Percentiles rank a stretch among this genome's conserved stretches.
These are phyloP conservation scores for Pyrrhosoma nymphula DNA, from an alignment of 2,888 invertebrate genomes.

Conservation along the genomic window DNA sequence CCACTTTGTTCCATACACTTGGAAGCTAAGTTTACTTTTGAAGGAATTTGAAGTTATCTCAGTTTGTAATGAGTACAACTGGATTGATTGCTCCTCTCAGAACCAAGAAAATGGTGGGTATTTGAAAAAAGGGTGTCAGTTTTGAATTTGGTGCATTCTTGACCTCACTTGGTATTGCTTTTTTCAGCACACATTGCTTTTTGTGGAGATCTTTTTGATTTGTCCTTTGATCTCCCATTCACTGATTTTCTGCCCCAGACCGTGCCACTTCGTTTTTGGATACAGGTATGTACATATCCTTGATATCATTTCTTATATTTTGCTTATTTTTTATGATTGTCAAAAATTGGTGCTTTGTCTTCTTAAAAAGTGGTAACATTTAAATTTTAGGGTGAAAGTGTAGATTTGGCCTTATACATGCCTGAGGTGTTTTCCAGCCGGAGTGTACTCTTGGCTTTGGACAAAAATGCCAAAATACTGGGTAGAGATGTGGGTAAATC, in stretches of 20 bases:
- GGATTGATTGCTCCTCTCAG: slow-evolving; percentile 98
- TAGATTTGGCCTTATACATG: slow-evolving; percentile 92
- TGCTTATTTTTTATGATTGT: not conserved
- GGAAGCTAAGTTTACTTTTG: slow-evolving; percentile 93
- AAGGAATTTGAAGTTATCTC: slow-evolving; percentile 98
- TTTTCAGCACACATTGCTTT: slow-evolving; percentile 88
- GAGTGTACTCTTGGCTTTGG: slow-evolving; percentile 89
- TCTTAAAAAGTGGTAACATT: not conserved
- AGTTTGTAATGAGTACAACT: slow-evolving; percentile 97
- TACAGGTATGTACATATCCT: slow-evolving; percentile 82
- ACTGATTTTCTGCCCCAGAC: slow-evolving; percentile 95
- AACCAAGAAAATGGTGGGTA: slow-evolving; percentile 92
- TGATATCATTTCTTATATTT: not conserved
- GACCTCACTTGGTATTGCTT: not conserved
- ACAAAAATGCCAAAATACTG: slow-evolving; percentile 92
- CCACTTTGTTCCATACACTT: slow-evolving; percentile 97
- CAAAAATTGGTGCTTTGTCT: not conserved
- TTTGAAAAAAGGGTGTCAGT: not conserved
- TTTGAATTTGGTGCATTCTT: no score
- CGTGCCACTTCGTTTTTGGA: slow-evolving; percentile 93
- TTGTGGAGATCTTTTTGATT: slow-evolving; percentile 95
- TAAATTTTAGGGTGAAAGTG: slow-evolving; percentile 87
- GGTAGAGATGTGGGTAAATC: slow-evolving; percentile 84
- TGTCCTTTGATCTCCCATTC: slow-evolving; percentile 96
- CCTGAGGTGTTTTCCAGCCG: slow-evolving; percentile 95